Evolutionary conservation across 2,113 vertebrate genomes (phyloP).

Genomic region (Perca schrenkii): DNA sequence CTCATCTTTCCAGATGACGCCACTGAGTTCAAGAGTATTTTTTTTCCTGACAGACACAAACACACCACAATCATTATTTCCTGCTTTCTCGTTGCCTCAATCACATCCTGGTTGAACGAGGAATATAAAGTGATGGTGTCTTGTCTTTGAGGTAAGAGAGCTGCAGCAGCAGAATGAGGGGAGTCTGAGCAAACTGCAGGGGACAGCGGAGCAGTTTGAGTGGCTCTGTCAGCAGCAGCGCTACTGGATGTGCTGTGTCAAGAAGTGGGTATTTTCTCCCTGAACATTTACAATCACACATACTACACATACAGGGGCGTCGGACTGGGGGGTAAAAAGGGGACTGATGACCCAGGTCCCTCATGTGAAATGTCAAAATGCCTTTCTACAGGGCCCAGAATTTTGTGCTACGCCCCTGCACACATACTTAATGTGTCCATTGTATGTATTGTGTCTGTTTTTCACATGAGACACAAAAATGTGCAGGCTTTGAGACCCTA

Average conservation of each 20-base stretch:
- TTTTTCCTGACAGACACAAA: constrained; percentile 6
- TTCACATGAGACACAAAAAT: too few relatives aligned
- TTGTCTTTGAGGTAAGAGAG: constrained; percentile 55
- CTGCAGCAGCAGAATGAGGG: constrained; percentile 74
- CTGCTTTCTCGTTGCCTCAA: constrained; percentile 15
- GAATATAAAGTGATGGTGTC: background rate
- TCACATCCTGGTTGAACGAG: constrained; percentile 4
- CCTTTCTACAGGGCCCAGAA: too few relatives aligned
- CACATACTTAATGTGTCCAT: too few relatives aligned
- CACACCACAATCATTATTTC: background rate
- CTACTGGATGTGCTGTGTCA: constrained; percentile 81
- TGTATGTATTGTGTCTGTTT: too few relatives aligned
- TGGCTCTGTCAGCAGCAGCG: constrained; percentile 84
- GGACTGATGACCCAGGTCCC: too few relatives aligned
- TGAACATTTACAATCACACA: background rate
- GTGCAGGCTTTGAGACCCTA: too few relatives aligned
- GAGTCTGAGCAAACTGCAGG: constrained; percentile 78
- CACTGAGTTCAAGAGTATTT: background rate
- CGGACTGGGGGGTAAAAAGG: too few relatives aligned
- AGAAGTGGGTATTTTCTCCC: constrained; percentile 66
- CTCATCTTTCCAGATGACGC: constrained; percentile 46
- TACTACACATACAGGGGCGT: too few relatives aligned
- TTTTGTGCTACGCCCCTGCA: too few relatives aligned
- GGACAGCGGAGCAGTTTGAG: constrained; percentile 82
- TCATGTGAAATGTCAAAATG: too few relatives aligned